Conservation (phyloP, 2,888 invertebrate species). For the Orchesella flavescens region DNA sequence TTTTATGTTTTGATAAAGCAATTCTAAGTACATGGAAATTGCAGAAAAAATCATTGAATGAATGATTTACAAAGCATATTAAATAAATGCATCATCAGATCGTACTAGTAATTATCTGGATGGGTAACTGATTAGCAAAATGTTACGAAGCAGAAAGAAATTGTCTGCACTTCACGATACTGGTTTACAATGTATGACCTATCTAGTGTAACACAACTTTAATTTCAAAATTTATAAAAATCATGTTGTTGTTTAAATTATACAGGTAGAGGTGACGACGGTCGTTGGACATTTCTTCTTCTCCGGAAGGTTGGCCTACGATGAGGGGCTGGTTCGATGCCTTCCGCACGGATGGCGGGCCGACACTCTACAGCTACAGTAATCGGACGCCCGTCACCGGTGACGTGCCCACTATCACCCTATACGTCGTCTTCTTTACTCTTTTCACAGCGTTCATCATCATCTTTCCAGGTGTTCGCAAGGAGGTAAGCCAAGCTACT, state of each 20-base stretch:
- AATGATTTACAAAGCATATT: no score
- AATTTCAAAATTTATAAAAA: no score
- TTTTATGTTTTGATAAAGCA: no score
- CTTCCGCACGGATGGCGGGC: conserved; percentile 96
- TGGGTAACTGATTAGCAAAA: no score
- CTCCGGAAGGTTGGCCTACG: conserved; percentile 66
- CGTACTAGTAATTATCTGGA: no score
- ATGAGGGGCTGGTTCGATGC: conserved; percentile 83
- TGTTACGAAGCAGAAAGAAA: no score
- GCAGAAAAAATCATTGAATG: no score
- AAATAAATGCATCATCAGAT: no score
- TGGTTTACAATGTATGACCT: no score
- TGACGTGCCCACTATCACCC: conserved; percentile 90
- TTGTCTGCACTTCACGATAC: no score
- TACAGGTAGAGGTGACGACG: conserved; percentile 67
- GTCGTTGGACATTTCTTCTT: conserved; percentile 68
- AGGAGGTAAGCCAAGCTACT: conserved; percentile 83
- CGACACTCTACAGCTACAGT: conserved; percentile 94
- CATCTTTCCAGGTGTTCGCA: conserved; percentile 95
- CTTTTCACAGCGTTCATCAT: conserved; percentile 95
- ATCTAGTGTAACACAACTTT: no score
- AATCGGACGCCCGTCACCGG: conserved; percentile 96
- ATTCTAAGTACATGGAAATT: no score
- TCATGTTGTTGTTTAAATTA: neutral
- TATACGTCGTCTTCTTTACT: conserved; percentile 90